A percentile compares a stretch with the other conserved stretches of the same genome.
phyloP scores from a whole-genome alignment of 2,888 invertebrate species.

The Pollenia griseotomentosa region DNA sequence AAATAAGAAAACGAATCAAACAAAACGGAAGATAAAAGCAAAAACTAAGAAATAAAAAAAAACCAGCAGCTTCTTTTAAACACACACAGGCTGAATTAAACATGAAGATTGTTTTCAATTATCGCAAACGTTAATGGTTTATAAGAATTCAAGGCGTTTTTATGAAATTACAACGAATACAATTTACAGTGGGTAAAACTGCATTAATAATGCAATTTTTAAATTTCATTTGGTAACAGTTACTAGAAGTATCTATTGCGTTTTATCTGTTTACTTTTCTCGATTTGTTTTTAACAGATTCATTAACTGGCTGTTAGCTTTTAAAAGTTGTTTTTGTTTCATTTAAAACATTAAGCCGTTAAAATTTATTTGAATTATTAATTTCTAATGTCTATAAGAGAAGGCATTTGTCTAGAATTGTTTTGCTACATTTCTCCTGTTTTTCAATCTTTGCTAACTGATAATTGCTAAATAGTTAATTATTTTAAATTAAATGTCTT shows the following conservation, averaged over 20 bases:
- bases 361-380: constrained; percentile 45
- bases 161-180: constrained; percentile 9
- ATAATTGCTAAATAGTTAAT: constrained; percentile 62
- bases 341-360: constrained; percentile 40
- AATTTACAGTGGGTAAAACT: constrained; percentile 21
- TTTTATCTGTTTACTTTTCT: constrained; percentile 12
- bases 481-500: constrained; percentile 57
- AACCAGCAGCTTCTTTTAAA: constrained; percentile 54
- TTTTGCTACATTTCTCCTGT: constrained; percentile 26
- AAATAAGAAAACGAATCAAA: constrained; percentile 50
- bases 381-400: not conserved
- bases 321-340: constrained; percentile 23
- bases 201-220: constrained; percentile 26
- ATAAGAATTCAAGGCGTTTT: constrained; percentile 43
- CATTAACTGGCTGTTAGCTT: not conserved
- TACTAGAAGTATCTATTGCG: constrained; percentile 3
- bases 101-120: constrained; percentile 59
- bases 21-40: constrained; percentile 55
- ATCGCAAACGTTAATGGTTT: constrained; percentile 43
- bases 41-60: constrained; percentile 43
- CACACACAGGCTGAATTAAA: constrained; percentile 1
- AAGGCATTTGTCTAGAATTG: constrained; percentile 16
- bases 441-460: constrained; percentile 29
- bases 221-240: constrained; percentile 26
- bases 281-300: constrained; percentile 1